phyloP scores from a whole-genome alignment of 2,113 vertebrate species.

The Aramus guarauna region DNA sequence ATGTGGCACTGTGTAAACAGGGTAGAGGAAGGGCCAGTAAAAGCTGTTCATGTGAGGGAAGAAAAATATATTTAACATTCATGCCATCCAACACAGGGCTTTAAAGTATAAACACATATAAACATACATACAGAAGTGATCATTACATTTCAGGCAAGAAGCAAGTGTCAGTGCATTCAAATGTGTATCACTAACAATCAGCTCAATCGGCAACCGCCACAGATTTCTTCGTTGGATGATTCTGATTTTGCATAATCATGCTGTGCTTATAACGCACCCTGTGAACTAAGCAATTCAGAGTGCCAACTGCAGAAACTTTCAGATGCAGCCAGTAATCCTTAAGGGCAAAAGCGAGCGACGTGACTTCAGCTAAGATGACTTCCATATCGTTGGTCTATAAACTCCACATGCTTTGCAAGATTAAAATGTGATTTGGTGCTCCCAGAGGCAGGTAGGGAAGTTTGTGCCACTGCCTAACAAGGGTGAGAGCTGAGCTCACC shows the following conservation, averaged over 20 bases:
- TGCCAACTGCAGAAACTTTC: not conserved
- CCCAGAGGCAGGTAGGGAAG: not conserved
- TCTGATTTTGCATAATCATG: not conserved
- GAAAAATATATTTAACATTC: not conserved
- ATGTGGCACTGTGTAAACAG: not conserved
- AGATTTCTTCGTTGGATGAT: not conserved
- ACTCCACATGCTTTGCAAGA: not conserved
- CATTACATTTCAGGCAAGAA: not conserved
- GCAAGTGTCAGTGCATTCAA: not conserved
- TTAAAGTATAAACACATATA: not conserved
- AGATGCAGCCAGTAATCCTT: not conserved
- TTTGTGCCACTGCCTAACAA: not conserved
- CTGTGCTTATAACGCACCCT: not conserved
- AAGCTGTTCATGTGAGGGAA: not conserved
- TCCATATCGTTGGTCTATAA: not conserved
- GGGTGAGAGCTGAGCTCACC: not conserved
- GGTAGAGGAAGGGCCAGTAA: not conserved
- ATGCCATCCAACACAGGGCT: not conserved
- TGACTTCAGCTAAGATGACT: not conserved
- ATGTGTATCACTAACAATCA: not conserved
- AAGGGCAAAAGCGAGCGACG: accelerated
- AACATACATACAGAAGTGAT: not conserved
- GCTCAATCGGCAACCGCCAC: not conserved
- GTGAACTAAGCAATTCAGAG: not conserved
- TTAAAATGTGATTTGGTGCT: not conserved